phyloP scores from a whole-genome alignment of 2,113 vertebrate species.

The Passer domesticus region DNA sequence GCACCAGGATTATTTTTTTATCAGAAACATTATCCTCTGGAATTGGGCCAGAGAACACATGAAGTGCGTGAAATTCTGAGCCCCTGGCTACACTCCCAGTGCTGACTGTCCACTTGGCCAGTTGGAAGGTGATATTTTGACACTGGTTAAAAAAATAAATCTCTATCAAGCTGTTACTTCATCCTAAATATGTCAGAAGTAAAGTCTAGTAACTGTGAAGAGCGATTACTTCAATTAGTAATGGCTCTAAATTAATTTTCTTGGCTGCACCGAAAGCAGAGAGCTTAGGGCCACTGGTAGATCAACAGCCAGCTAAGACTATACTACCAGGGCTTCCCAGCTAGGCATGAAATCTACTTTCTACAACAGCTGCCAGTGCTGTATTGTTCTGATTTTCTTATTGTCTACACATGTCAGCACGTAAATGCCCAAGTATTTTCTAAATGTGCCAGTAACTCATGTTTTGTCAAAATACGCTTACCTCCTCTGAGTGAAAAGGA shows the following conservation, averaged over 20 bases:
- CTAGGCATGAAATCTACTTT: background rate
- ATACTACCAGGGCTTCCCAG: background rate
- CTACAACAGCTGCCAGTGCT: background rate
- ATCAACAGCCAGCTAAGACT: background rate
- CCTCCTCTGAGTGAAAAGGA: conserved; percentile 88
- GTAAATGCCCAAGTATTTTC: background rate
- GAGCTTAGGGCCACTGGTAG: background rate
- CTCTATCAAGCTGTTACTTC: background rate
- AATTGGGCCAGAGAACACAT: background rate
- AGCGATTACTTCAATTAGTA: background rate
- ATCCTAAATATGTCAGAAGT: background rate
- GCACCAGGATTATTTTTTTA: background rate
- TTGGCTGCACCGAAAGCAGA: background rate
- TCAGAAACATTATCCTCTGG: background rate
- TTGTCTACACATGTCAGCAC: background rate
- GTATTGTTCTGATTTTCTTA: background rate
- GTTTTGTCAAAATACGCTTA: conserved; percentile 50
- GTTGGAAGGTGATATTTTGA: background rate
- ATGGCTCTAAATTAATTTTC: background rate
- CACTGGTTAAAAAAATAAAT: background rate
- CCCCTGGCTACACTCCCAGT: background rate
- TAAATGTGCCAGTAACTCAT: background rate
- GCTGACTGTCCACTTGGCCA: background rate
- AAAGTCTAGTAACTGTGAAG: background rate
- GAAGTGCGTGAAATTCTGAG: background rate